Evolutionary conservation across 2,888 invertebrate genomes (phyloP).

Genomic region (Lamproptera curius): DNA sequence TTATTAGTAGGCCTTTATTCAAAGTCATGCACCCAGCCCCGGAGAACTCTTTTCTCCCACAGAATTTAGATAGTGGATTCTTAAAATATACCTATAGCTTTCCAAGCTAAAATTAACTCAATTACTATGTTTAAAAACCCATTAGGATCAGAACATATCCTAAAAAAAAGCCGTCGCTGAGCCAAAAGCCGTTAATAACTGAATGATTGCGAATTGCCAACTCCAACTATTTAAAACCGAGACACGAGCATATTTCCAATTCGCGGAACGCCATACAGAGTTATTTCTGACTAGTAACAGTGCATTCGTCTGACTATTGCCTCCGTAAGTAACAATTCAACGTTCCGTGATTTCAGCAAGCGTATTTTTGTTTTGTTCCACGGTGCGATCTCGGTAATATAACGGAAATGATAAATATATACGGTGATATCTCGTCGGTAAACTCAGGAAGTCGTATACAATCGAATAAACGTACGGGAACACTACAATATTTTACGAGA

Average conservation of each 20-base stretch:
- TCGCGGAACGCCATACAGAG: constrained; percentile 28
- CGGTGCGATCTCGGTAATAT: constrained; percentile 42
- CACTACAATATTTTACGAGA: too few relatives aligned
- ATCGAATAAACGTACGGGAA: constrained; percentile 13
- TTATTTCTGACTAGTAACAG: constrained; percentile 40
- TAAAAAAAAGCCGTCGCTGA: too few relatives aligned
- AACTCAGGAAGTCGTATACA: constrained; percentile 27
- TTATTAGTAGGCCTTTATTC: too few relatives aligned
- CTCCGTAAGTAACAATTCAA: constrained; percentile 9
- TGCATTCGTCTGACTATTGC: constrained; percentile 42
- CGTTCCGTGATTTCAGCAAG: constrained; percentile 21
- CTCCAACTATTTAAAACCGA: constrained; percentile 16
- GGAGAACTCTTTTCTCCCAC: too few relatives aligned
- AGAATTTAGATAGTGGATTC: too few relatives aligned
- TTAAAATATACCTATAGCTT: too few relatives aligned
- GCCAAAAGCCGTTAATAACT: too few relatives aligned
- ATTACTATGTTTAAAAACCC: too few relatives aligned
- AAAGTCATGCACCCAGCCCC: too few relatives aligned
- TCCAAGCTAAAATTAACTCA: too few relatives aligned
- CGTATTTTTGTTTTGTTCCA: constrained; percentile 35
- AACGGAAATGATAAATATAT: constrained; percentile 48
- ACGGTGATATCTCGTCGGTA: constrained; percentile 27
- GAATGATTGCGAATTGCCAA: constrained; percentile 16
- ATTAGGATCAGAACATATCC: too few relatives aligned
- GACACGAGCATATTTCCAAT: constrained; percentile 18